These are phyloP conservation scores for Donacobius atricapilla DNA, from an alignment of 2,113 vertebrate genomes.

Conservation along the genomic window DNA sequence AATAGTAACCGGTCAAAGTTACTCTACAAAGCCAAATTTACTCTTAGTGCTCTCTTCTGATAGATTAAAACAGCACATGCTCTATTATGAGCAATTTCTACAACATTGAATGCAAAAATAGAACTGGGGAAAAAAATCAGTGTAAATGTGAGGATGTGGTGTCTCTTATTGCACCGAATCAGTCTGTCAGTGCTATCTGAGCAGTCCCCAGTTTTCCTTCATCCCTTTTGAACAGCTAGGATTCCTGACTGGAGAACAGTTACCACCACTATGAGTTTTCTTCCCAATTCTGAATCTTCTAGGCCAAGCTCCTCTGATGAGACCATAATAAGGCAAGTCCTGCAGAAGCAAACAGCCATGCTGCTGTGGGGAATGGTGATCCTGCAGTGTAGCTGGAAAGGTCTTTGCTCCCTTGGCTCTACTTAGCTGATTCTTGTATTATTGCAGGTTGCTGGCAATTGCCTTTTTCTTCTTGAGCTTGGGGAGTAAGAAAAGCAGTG, in stretches of 20 bases:
- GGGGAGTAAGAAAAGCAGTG: not conserved
- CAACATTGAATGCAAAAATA: not conserved
- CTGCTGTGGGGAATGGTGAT: fast-evolving
- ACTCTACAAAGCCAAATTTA: not conserved
- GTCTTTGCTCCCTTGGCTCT: not conserved
- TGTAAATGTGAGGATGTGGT: not conserved
- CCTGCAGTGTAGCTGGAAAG: not conserved
- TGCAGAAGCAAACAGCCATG: not conserved
- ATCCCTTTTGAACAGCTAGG: not conserved
- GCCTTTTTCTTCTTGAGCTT: not conserved
- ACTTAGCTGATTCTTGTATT: not conserved
- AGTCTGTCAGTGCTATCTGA: not conserved
- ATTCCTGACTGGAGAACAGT: not conserved
- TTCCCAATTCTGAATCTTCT: not conserved
- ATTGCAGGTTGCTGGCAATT: not conserved
- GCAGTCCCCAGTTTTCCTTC: not conserved
- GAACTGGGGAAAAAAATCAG: not conserved
- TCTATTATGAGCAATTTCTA: not conserved
- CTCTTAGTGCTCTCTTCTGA: not conserved
- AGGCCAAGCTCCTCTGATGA: not conserved
- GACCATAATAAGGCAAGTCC: not conserved
- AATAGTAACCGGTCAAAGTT: not conserved
- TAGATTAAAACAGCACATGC: not conserved
- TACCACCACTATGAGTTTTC: not conserved
- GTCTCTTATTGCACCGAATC: not conserved